Evolutionary conservation across 2,888 invertebrate genomes (phyloP), one percentile per base, ranked within the genome.

Genomic region (Tanaodytes sp.): DNA sequence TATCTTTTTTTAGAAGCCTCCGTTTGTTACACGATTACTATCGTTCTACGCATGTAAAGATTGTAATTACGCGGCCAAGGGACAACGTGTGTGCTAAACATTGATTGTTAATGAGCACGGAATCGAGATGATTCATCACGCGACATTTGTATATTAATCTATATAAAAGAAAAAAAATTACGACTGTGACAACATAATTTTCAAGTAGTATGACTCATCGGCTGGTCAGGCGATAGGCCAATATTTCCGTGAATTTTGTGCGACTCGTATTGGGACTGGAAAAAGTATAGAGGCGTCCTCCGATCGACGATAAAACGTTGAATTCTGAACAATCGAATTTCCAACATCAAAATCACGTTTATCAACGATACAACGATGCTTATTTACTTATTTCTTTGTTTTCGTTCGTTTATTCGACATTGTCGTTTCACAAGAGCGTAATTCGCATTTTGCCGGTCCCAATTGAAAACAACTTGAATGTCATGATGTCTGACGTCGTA

Each of bases 91-190:
- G 33, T 48, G 46, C 39, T 42, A 55, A 54, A 57, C 39, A 58
- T 61, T 55, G 59, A 42, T 66, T 67, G 72, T 74, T 64, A 76
- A 72, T 68, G 58, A 71, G 75, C 72, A 78, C 64, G 79, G 78
- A 79, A 77, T 81, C 81, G 78, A 78, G 76, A 71, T 64, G 74
- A 77, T 73, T 77, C 75, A 76, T 77, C 76, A 77, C 67, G 75
- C 77, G 74, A 77, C 75, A 75, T 64, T 80, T 81, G 77, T 79
- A 79, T 77, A 80, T 80, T 77, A 77, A 80, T 80, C 78, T 79
- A 76, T 79, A 80, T 74, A 78, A 80, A 77, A 33, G 9, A n/a
- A 39, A 78, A n/a, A 79, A 76, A 79, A 78, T 72, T 76, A 75
- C 76, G 76, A 73, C 72, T 75, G 69, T 69, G 71, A 76, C 76